Conservation (phyloP, 2,113 vertebrate genomes). For the Steatornis caripensis region DNA sequence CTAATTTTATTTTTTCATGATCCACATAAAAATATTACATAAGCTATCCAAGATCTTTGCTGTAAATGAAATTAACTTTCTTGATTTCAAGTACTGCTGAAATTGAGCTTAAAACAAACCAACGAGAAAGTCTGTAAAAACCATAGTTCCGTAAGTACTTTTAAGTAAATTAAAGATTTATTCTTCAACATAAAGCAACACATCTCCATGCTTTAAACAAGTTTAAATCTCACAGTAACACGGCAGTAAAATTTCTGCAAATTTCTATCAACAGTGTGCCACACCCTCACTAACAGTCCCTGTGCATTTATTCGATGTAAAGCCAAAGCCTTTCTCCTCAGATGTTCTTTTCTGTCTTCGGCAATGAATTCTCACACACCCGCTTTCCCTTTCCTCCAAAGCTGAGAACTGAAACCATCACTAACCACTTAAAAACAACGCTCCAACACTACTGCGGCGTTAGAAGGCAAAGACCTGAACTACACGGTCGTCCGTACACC, state of each 20-base stretch:
- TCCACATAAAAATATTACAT: neutral
- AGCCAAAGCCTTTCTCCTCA: too few species aligned
- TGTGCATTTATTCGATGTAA: too few species aligned
- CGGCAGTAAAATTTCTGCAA: too few species aligned
- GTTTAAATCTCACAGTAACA: too few species aligned
- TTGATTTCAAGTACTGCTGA: neutral
- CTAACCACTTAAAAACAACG: neutral
- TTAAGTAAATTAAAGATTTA: too few species aligned
- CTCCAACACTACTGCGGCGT: neutral
- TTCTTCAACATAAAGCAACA: too few species aligned
- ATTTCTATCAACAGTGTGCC: too few species aligned
- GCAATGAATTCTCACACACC: too few species aligned
- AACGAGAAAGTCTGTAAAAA: neutral
- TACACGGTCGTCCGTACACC: fast-evolving
- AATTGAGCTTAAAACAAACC: neutral
- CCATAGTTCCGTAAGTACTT: fast-evolving
- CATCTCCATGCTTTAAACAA: too few species aligned
- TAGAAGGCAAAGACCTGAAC: neutral
- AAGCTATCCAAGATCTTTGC: neutral
- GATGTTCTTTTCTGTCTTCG: too few species aligned
- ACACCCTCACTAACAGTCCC: too few species aligned
- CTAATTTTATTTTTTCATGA: neutral
- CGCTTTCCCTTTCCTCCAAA: neutral
- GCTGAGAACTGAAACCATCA: neutral
- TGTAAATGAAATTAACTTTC: neutral